Evolutionary conservation across 1,140 invertebrate genomes (phyloP), one percentile per base, ranked within the genome.

Genomic region (Stegodyphus mimosarum): DNA sequence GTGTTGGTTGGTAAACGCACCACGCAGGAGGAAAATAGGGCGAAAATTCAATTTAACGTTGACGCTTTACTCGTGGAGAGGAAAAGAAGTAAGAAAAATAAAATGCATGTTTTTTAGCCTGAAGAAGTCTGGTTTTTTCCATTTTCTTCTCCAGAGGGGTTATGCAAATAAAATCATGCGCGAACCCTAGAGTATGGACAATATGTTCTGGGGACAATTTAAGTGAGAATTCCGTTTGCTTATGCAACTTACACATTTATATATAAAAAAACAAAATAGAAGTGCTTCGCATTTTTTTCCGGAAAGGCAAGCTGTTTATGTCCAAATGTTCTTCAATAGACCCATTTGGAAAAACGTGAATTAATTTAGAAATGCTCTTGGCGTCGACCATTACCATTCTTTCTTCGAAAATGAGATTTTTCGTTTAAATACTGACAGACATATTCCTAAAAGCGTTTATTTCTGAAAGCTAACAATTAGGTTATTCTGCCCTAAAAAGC

Each of bases 141-240:
- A 60, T 81, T 81, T 72, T 67, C n/a, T 60, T 49, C 78, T 72
- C 77, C 64, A 17, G 49, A 63, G 55, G 78, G 70, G 67, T 71
- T 81, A 81, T 81, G 78, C 67, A 81, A 81, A 81, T 81, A 81
- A 71, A 81, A 81, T 81, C 67, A 81, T 81, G 78, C 51, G 55
- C 52, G 15, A 81, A 64, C 78, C 67, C 78, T 50, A 55, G 78
- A 49, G 78, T 71, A 49, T 6, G 70, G 78, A 81, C 78, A 81
- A 81, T 81, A 48, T 50, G 67, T 63, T 81, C 55, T 81, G 11
- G 77, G 78, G 78, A 18, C 69, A 72, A 18, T 81, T 81, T 72
- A 60, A 79, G 77, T 11, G 17, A 70, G 52, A 81, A 13, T 81
- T 18, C 18, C 50, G 15, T 52, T 73, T 79, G 66, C 51, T 13